phyloP scores from a whole-genome alignment of 92 coral and sea anemone genomes.

The Epizoanthus ramosus region DNA sequence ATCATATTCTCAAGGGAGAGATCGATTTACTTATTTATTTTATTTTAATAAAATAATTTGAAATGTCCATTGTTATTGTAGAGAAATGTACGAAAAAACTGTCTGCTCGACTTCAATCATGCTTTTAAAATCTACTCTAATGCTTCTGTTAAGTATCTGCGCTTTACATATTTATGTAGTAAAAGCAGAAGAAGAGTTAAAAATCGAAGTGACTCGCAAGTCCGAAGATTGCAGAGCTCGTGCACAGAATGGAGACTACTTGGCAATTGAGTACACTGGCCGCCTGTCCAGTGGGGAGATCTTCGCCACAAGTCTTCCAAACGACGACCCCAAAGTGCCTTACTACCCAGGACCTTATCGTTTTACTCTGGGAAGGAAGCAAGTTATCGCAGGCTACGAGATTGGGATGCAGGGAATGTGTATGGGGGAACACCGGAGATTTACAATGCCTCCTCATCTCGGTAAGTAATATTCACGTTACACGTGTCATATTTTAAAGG shows the following conservation, averaged over 20 bases:
- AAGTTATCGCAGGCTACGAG: conserved; percentile 37
- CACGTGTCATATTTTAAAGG: no score
- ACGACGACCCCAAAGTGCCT: conserved; percentile 24
- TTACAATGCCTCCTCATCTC: conserved; percentile 42
- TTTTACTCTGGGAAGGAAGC: conserved; percentile 35
- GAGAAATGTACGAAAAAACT: no score
- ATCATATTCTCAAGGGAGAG: no score
- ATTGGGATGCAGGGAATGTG: conserved; percentile 46
- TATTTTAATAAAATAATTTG: no score
- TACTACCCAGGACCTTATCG: conserved; percentile 37
- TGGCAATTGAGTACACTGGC: conserved; percentile 32
- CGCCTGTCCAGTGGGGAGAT: conserved; percentile 24
- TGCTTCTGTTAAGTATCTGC: background rate
- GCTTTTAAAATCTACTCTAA: background rate
- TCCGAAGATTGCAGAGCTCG: conserved; percentile 10
- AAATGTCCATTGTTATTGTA: no score
- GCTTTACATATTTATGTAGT: background rate
- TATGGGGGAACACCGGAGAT: conserved; percentile 33
- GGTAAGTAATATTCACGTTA: conserved; percentile 15
- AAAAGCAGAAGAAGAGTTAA: conserved; percentile 20
- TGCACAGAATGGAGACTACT: conserved; percentile 24
- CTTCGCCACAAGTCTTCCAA: conserved; percentile 35
- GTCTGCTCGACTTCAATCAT: conserved; percentile 4
- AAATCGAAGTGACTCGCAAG: conserved; percentile 22
- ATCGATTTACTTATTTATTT: no score